Conservation (phyloP, 2,888 invertebrate species). For the Leucozona laternaria region DNA sequence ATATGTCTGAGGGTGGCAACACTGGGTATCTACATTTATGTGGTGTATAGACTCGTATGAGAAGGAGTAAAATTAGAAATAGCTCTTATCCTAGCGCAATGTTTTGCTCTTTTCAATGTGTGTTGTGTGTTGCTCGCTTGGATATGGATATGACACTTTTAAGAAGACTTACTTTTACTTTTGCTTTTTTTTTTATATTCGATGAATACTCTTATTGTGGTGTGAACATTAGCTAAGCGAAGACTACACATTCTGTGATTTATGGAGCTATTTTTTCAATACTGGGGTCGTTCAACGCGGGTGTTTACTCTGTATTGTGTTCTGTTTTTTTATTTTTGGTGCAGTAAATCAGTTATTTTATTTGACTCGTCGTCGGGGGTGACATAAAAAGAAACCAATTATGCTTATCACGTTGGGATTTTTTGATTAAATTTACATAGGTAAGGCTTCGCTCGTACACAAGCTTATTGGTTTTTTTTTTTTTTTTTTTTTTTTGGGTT, state of each 20-base stretch:
- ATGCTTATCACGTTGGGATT: conserved; percentile 48
- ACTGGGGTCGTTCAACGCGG: conserved; percentile 53
- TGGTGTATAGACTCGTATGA: not conserved
- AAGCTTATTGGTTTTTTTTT: conserved; percentile 25
- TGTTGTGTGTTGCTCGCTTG: conserved; percentile 15
- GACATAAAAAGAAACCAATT: conserved; percentile 38
- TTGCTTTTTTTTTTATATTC: not conserved
- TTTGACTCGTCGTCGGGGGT: conserved; percentile 43
- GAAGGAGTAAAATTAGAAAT: conserved; percentile 48
- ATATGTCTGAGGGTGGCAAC: not conserved
- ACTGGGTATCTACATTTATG: not conserved
- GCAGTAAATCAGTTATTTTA: conserved; percentile 64
- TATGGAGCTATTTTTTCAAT: conserved; percentile 52
- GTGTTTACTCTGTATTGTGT: conserved; percentile 36
- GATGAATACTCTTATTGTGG: conserved; percentile 5
- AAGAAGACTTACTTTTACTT: conserved; percentile 17
- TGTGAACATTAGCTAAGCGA: conserved; percentile 28
- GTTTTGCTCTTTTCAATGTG: conserved; percentile 37
- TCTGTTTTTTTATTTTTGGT: conserved; percentile 24
- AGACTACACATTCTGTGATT: conserved; percentile 49
- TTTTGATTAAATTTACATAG: conserved; percentile 48
- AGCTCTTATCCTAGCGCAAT: conserved; percentile 42
- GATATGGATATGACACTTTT: conserved; percentile 37
- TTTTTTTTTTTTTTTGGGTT: not conserved
- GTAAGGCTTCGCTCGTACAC: conserved; percentile 23